Evolutionary conservation across 2,888 invertebrate species (phyloP).

Genomic region (Adelognathus sp.): DNA sequence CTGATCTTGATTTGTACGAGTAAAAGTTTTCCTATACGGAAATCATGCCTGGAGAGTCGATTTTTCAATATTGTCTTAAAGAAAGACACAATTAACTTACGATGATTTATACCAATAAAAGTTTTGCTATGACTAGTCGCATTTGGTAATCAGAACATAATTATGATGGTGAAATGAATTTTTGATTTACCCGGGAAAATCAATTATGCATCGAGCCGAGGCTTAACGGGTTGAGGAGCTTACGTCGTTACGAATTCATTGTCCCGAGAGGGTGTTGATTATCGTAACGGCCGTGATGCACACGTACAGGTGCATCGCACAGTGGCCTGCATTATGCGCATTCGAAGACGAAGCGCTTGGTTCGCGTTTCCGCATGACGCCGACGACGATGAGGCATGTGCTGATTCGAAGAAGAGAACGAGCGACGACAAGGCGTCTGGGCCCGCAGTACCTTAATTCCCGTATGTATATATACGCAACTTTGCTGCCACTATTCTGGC

Average conservation of each 20-base stretch:
- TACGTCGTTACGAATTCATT: not conserved
- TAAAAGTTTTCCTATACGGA: too few species aligned
- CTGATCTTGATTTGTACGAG: too few species aligned
- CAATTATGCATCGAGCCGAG: not conserved
- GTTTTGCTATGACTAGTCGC: not conserved
- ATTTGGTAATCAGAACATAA: not conserved
- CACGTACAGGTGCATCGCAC: not conserved
- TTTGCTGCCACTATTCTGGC: conserved; percentile 47
- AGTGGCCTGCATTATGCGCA: not conserved
- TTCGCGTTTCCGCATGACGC: not conserved
- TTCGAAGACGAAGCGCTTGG: not conserved
- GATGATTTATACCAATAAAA: too few species aligned
- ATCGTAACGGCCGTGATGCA: not conserved
- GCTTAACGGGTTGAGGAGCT: not conserved
- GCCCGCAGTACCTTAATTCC: conserved; percentile 37
- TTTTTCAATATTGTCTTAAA: too few species aligned
- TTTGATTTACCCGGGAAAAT: not conserved
- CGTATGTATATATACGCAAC: too few species aligned
- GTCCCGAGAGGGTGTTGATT: not conserved
- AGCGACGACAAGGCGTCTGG: conserved; percentile 36
- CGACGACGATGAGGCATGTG: not conserved
- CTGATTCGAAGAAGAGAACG: conserved; percentile 28
- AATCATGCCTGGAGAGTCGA: too few species aligned
- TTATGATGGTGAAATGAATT: not conserved
- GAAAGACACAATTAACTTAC: too few species aligned